These are phyloP conservation scores for Leptarthrus brevirostris DNA, from an alignment of 2,888 invertebrate species.

Conservation along the genomic window DNA sequence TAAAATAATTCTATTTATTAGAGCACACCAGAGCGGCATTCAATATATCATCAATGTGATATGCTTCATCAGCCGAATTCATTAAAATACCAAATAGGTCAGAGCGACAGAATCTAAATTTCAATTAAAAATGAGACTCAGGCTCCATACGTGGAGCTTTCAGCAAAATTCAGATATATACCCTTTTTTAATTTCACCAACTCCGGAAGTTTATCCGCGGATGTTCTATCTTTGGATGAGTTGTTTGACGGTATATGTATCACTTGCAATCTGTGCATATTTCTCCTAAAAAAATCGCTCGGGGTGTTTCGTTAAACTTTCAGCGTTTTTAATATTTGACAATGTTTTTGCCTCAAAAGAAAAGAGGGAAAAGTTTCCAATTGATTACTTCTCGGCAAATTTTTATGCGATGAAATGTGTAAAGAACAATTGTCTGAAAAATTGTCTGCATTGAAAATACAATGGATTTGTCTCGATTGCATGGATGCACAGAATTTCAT, in stretches of 20 bases:
- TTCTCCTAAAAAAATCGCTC: conserved; percentile 9
- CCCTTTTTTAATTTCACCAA: conserved; percentile 20
- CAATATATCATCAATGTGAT: conserved; percentile 18
- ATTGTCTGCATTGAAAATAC: conserved; percentile 13
- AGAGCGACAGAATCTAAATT: conserved; percentile 40
- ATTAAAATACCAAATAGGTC: conserved; percentile 40
- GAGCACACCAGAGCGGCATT: no score
- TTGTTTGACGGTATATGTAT: not conserved
- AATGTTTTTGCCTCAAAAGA: conserved; percentile 18
- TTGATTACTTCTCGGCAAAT: conserved; percentile 20
- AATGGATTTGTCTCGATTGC: conserved; percentile 12
- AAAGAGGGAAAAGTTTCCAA: conserved; percentile 15
- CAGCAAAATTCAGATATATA: not conserved
- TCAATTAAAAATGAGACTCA: conserved; percentile 40
- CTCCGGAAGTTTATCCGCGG: conserved; percentile 18
- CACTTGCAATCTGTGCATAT: conserved; percentile 22
- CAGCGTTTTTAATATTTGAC: conserved; percentile 41
- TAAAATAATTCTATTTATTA: no score
- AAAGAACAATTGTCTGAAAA: conserved; percentile 15
- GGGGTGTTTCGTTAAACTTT: conserved; percentile 19
- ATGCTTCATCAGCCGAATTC: conserved; percentile 24
- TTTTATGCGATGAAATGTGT: conserved; percentile 1
- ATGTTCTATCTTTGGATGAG: not conserved
- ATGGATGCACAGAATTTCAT: not conserved
- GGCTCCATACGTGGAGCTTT: not conserved